Evolutionary conservation across 2,797 vertebrate genomes (phyloP).

Genomic region (Uromys caudimaculatus): DNA sequence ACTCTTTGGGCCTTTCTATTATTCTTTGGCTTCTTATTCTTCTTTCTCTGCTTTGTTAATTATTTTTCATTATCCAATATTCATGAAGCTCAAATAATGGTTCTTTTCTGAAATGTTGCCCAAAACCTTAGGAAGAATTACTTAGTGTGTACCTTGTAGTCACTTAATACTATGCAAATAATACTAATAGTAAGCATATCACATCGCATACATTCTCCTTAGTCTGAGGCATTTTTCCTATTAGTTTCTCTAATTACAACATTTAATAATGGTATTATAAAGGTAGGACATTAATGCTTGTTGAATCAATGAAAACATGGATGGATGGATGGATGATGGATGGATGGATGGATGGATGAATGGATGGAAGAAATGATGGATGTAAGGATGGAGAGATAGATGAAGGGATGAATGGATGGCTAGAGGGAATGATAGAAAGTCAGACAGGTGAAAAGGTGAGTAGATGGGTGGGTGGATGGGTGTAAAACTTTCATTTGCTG

Average conservation of each 20-base stretch:
- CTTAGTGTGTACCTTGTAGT: not conserved
- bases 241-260: not conserved
- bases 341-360: not conserved
- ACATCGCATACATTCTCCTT: not conserved
- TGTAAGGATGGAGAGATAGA: not conserved
- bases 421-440: not conserved
- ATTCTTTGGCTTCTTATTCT: not conserved
- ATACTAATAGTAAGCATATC: not conserved
- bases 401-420: not conserved
- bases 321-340: not conserved
- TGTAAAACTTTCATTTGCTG: too few species aligned
- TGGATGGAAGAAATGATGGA: not conserved
- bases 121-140: not conserved
- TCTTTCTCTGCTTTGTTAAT: not conserved
- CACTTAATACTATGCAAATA: not conserved
- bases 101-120: not conserved
- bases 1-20: not conserved
- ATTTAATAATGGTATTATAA: not conserved
- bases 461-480: not conserved
- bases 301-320: not conserved
- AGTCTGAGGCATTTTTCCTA: slow-evolving; percentile 8
- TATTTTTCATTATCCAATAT: slow-evolving; percentile 3
- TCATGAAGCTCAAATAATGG: not conserved
- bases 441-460: not conserved
- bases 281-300: not conserved